These are phyloP conservation scores for Priocnemis perturbator DNA, from an alignment of 2,888 invertebrate genomes.

Conservation along the genomic window DNA sequence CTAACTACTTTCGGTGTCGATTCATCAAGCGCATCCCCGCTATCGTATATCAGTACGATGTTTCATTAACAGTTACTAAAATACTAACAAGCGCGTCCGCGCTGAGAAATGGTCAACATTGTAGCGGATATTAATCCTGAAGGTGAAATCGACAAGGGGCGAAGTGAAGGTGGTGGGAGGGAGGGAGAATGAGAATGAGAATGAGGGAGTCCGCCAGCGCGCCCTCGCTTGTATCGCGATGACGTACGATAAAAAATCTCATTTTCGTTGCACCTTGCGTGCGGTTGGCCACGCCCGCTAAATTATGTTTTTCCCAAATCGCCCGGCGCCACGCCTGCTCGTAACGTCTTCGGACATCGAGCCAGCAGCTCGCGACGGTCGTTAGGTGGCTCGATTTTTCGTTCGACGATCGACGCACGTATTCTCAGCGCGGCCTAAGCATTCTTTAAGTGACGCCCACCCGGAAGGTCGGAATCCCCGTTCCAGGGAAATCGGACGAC, in stretches of 20 bases:
- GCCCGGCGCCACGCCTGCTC: constrained; percentile 64
- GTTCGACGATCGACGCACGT: not conserved
- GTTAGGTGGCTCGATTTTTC: constrained; percentile 4
- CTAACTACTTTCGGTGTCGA: too few species aligned
- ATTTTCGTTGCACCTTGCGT: constrained; percentile 73
- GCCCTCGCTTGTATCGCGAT: constrained; percentile 47
- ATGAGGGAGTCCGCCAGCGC: not conserved
- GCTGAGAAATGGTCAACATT: constrained; percentile 7
- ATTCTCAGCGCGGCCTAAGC: too few species aligned
- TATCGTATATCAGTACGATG: too few species aligned
- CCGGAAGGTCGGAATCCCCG: too few species aligned
- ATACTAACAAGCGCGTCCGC: too few species aligned
- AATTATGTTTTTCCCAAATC: constrained; percentile 69
- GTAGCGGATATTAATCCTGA: constrained; percentile 9
- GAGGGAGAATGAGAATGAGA: not conserved
- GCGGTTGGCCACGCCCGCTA: constrained; percentile 61
- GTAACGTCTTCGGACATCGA: constrained; percentile 45
- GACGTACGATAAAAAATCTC: constrained; percentile 71
- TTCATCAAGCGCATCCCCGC: too few species aligned
- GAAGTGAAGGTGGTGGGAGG: not conserved
- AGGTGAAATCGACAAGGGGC: constrained; percentile 5
- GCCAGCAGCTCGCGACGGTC: constrained; percentile 33
- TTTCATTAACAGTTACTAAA: too few species aligned
- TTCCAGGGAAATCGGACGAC: too few species aligned
- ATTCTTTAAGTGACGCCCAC: too few species aligned